Evolutionary conservation across 2,113 vertebrate genomes (phyloP).

Genomic region (Struthio camelus): DNA sequence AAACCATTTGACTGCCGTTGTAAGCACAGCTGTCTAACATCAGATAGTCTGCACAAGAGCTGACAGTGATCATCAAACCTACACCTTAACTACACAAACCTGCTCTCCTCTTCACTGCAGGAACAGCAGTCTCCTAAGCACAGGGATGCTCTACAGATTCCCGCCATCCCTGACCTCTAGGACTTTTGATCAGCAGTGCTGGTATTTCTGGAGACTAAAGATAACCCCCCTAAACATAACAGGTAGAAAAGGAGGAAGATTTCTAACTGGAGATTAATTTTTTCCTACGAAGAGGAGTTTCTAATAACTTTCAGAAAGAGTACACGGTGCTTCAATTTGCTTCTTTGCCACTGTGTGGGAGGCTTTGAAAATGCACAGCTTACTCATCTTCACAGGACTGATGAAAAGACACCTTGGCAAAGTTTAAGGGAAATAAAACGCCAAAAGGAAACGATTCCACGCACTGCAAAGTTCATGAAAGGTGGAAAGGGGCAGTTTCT

Average conservation of each 20-base stretch:
- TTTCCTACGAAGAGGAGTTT: conserved; percentile 29
- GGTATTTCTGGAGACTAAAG: not conserved
- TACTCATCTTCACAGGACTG: conserved; percentile 64
- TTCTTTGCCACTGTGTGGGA: conserved; percentile 58
- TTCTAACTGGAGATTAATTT: not conserved
- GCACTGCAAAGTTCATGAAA: not conserved
- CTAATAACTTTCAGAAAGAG: not conserved
- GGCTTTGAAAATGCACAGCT: conserved; percentile 55
- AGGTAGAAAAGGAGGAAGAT: not conserved
- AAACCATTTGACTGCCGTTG: not conserved
- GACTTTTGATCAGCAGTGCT: not conserved
- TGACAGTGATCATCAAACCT: rapidly evolving
- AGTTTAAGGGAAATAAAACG: conserved; percentile 34
- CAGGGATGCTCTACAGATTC: not conserved
- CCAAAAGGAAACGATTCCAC: not conserved
- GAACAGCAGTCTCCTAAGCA: not conserved
- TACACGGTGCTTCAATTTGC: not conserved
- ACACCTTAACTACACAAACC: not conserved
- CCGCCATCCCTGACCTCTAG: not conserved
- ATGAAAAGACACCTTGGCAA: conserved; percentile 60
- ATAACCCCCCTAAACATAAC: not conserved
- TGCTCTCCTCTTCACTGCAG: not conserved
- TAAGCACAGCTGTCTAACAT: not conserved
- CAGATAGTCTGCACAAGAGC: not conserved
- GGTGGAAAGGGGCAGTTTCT: not conserved